Conservation (phyloP, 2,113 vertebrate species). For the Galbula dea region DNA sequence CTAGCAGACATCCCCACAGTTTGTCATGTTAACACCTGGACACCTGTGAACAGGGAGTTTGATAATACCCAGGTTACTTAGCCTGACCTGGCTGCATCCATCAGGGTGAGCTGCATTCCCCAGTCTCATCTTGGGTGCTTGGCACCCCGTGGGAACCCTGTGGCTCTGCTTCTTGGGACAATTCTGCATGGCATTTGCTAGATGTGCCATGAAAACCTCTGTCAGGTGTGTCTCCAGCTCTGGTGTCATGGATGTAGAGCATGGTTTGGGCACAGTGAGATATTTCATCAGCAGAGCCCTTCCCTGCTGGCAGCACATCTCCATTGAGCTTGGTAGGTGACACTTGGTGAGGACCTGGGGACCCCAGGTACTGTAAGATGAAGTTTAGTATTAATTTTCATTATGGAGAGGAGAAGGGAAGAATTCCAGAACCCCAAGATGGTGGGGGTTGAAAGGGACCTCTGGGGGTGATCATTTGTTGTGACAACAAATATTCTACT, state of each 20-base stretch:
- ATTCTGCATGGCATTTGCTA: conserved; percentile 59
- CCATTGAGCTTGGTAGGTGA: background rate
- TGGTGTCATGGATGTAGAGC: background rate
- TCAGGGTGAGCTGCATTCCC: background rate
- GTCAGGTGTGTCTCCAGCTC: conserved; percentile 36
- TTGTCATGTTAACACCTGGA: conserved; percentile 66
- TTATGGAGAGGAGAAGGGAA: background rate
- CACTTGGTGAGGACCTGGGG: background rate
- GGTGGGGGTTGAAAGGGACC: no score
- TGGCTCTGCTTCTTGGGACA: background rate
- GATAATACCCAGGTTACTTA: conserved; percentile 55
- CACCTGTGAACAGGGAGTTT: conserved; percentile 46
- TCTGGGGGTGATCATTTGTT: background rate
- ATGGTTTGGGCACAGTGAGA: fast-evolving
- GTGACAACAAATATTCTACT: background rate
- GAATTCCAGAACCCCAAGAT: no score
- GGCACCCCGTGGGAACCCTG: background rate
- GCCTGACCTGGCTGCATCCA: background rate
- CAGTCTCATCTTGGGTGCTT: background rate
- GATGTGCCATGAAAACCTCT: conserved; percentile 1
- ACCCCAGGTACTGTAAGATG: background rate
- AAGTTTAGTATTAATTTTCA: background rate
- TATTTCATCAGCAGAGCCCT: background rate
- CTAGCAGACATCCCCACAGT: conserved; percentile 44
- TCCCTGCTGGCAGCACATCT: background rate